Percentiles rank a stretch among this genome's conserved stretches.
Conservation (phyloP, 1,140 invertebrate species). For the Hylyphantes graminicola region DNA sequence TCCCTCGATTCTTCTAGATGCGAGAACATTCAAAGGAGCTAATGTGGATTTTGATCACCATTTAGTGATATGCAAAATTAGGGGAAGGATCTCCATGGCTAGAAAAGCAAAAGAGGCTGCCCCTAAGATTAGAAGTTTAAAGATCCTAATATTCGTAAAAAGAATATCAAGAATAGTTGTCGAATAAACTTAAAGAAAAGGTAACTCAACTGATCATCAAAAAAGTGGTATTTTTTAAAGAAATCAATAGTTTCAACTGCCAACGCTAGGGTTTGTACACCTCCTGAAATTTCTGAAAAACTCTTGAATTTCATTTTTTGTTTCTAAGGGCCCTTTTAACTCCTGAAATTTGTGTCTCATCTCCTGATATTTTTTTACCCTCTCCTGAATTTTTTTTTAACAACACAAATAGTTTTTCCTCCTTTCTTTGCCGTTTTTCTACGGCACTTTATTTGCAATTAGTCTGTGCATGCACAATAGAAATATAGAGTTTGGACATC, state of each 20-base stretch:
- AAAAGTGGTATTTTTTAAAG: slow-evolving; percentile 9
- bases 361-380: no score
- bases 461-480: no score
- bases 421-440: no score
- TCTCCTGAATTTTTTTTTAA: no score
- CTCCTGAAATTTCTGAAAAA: no score
- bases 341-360: no score
- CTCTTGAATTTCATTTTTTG: no score
- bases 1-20: slow-evolving; percentile 7
- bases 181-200: slow-evolving; percentile 14
- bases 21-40: slow-evolving; percentile 8
- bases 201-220: slow-evolving; percentile 5
- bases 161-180: slow-evolving; percentile 10
- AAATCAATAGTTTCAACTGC: neutral
- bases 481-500: no score
- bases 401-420: no score
- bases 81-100: slow-evolving; percentile 11
- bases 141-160: neutral
- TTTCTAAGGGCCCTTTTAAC: no score
- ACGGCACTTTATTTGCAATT: no score
- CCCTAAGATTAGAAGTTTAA: neutral
- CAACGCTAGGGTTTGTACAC: no score
- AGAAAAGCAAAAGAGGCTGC: neutral
- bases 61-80: slow-evolving; percentile 29
- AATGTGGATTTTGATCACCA: slow-evolving; percentile 9